These are phyloP conservation scores for Micronycteris hirsuta DNA, from an alignment of 2,113 vertebrate species.

Conservation along the genomic window DNA sequence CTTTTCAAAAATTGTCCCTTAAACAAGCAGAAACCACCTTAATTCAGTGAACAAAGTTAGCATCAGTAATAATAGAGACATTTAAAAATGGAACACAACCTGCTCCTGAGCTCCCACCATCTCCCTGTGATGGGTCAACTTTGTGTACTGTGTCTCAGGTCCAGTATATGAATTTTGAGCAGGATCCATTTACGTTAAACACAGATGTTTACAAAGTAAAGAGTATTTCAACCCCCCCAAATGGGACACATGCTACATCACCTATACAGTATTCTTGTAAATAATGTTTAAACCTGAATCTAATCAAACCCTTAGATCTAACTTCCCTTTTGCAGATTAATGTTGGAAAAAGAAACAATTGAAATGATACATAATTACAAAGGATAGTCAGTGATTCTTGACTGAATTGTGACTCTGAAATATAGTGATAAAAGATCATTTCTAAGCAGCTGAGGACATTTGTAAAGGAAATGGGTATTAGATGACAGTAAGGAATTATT, in stretches of 20 bases:
- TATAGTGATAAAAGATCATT: background rate
- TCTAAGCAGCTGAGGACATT: background rate
- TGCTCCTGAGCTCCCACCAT: slow-evolving; percentile 54
- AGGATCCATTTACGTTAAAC: slow-evolving; percentile 77
- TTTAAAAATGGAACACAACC: background rate
- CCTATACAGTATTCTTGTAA: background rate
- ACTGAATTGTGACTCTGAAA: background rate
- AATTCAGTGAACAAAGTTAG: background rate
- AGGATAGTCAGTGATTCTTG: background rate
- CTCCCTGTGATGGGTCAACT: slow-evolving; percentile 64
- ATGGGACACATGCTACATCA: background rate
- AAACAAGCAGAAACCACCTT: background rate
- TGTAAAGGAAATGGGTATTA: slow-evolving; percentile 27
- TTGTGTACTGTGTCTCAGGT: slow-evolving; percentile 63
- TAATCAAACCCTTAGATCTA: background rate
- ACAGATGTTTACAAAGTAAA: slow-evolving; percentile 83
- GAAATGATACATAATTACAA: background rate
- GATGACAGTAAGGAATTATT: background rate
- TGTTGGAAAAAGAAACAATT: background rate
- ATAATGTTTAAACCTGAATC: slow-evolving; percentile 13
- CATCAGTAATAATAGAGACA: background rate
- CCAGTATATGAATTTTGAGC: slow-evolving; percentile 66
- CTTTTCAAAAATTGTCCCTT: slow-evolving; percentile 5
- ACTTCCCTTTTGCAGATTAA: background rate
- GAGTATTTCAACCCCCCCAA: slow-evolving; percentile 66